Base-by-base conservation (phyloP, 2,888 invertebrate species). In the Coecobrya sp. region DNA sequence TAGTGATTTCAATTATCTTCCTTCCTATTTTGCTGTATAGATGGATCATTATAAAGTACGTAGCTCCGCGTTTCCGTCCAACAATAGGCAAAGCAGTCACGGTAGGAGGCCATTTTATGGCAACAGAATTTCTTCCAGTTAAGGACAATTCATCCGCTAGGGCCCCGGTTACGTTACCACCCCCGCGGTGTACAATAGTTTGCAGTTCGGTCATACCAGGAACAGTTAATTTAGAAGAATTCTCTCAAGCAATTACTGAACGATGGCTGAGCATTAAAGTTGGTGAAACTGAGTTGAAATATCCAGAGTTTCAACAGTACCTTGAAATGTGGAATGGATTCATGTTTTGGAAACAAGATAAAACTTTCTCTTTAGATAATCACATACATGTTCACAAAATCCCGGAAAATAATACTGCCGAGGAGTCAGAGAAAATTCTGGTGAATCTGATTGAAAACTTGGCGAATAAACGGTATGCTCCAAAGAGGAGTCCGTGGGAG, bases 401-500 rank as follows among this genome's bases (percentile, higher is more conserved):
- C 22, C 76, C 45, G 13, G 30, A 90, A 0, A 25, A 27, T 0
- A 5, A 1, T 11, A 65, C 7, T 19, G 19, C 19, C n/a, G 25
- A 81, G 4, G 86, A 86, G 11, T 73, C 30, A 13, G 55, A 62
- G 3, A 62, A 59, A 22, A 73, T 92, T 30, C 11, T 84, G 19
- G 5, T 36, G 45, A 65, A 19, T 25, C 16, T 84, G 5, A 36
- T 84, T 11, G 87, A 87, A 22, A 36, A 27, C 0, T n/a, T 84
- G 8, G 7, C 76, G n/a, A 59, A 59, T 22, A 84, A 82, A 25
- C 87, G 19, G 16, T 92, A 87, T 73, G 19, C 45, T 5, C 13
- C 0, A 0, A 62, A 62, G 16, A 19, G 62, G 22, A 92, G 92
- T 76, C 92, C 92, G 0, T 92, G 92, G 92, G 92, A 92, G 16